These are phyloP conservation scores for Nymphalis c-album DNA, from an alignment of 2,888 invertebrate species.

Conservation along the genomic window DNA sequence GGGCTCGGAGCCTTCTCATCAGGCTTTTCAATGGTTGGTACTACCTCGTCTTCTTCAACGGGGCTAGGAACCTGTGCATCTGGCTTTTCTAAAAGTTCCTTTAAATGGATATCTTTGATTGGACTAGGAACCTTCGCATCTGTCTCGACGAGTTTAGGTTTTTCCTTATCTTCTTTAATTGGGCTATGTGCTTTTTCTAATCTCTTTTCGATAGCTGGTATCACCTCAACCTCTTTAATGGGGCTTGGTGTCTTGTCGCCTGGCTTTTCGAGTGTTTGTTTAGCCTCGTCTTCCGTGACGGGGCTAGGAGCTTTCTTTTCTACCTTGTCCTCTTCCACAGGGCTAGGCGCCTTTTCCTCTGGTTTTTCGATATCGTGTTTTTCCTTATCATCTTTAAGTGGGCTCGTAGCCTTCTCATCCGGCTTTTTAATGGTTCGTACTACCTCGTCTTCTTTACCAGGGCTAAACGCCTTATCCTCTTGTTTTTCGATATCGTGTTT, in stretches of 20 bases:
- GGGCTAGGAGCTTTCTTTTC: conserved; percentile 18
- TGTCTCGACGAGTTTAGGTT: too few species aligned
- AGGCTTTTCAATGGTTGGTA: conserved; percentile 4
- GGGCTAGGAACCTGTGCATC: conserved; percentile 28
- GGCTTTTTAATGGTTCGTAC: too few species aligned
- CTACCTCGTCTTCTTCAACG: conserved; percentile 9
- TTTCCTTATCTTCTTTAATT: too few species aligned
- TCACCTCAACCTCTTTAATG: too few species aligned
- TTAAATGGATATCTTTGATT: too few species aligned
- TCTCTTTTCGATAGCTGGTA: too few species aligned
- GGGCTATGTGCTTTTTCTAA: too few species aligned
- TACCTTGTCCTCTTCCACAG: background rate
- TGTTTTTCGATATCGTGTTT: conserved; percentile 16
- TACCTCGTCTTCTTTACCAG: conserved; percentile 14
- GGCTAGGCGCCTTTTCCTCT: conserved; percentile 10
- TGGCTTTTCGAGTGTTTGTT: background rate
- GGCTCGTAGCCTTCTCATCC: conserved; percentile 22
- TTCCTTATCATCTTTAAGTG: background rate
- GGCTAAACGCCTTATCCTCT: conserved; percentile 29
- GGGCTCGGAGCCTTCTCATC: conserved; percentile 29
- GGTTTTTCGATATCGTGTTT: background rate
- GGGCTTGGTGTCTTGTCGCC: too few species aligned
- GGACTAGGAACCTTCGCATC: too few species aligned
- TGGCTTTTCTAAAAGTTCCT: conserved; percentile 29
- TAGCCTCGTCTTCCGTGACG: background rate